These are phyloP conservation scores for Argyrosomus japonicus DNA, from an alignment of 2,113 vertebrate species.

Conservation along the genomic window DNA sequence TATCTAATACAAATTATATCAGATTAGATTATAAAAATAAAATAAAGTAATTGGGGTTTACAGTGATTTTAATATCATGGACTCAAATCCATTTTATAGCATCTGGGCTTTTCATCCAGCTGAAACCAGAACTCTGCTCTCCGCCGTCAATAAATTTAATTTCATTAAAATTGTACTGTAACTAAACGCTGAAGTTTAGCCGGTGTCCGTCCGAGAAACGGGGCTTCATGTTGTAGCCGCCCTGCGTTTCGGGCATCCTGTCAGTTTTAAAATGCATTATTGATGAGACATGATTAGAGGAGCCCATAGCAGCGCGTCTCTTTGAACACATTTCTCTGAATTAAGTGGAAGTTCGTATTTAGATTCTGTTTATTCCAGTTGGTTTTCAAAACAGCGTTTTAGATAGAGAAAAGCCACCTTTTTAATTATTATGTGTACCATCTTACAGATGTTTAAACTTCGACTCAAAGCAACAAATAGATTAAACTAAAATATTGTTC, in stretches of 20 bases:
- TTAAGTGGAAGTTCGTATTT: slow-evolving; percentile 78
- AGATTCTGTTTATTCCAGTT: slow-evolving; percentile 60
- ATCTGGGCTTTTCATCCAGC: slow-evolving; percentile 11
- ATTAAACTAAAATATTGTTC: background rate
- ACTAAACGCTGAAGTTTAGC: slow-evolving; percentile 84
- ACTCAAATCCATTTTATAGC: slow-evolving; percentile 8
- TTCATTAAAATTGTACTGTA: slow-evolving; percentile 85
- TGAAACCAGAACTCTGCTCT: slow-evolving; percentile 47
- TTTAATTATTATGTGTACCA: background rate
- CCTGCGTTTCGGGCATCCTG: slow-evolving; percentile 80
- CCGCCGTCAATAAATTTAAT: slow-evolving; percentile 73
- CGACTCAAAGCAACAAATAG: background rate
- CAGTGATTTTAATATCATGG: background rate
- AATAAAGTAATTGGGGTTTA: background rate
- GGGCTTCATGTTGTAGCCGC: slow-evolving; percentile 74
- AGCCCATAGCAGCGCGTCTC: slow-evolving; percentile 74
- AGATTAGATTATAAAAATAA: background rate
- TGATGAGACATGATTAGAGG: slow-evolving; percentile 84
- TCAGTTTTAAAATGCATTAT: slow-evolving; percentile 84
- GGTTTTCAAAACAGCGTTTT: slow-evolving; percentile 40
- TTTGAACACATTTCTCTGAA: slow-evolving; percentile 83
- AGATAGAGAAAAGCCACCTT: background rate
- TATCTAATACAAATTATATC: background rate
- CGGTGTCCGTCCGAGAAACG: slow-evolving; percentile 77
- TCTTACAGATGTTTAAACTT: background rate